Evolutionary conservation across 2,888 invertebrate species (phyloP).

Genomic region (Cheilosia impressa): DNA sequence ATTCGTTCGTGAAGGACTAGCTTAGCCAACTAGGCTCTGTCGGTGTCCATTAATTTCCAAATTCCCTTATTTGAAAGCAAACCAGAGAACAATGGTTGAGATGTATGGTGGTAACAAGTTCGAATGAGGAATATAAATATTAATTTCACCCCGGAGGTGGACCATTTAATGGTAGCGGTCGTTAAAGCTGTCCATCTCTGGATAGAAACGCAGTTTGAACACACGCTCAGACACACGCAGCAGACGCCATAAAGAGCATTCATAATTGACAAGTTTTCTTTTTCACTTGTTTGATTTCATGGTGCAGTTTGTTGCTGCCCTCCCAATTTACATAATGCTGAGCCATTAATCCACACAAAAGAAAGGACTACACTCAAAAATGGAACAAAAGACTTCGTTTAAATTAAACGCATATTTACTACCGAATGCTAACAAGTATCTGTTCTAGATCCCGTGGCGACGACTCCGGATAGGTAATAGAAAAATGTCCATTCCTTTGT

Average conservation of each 20-base stretch:
- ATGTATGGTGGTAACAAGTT: neutral
- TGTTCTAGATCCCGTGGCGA: slow-evolving; percentile 62
- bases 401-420: slow-evolving; percentile 53
- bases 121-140: neutral
- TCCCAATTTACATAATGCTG: neutral
- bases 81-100: neutral
- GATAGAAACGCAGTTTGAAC: neutral
- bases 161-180: neutral
- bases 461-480: slow-evolving; percentile 45
- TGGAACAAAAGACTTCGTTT: slow-evolving; percentile 7
- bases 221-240: no score
- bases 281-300: no score
- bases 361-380: neutral
- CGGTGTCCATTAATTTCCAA: no score
- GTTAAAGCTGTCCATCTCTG: neutral
- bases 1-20: no score
- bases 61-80: neutral
- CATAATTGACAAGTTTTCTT: neutral
- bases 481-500: slow-evolving; percentile 52
- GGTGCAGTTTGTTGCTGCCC: no score
- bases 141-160: neutral
- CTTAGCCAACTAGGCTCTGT: no score
- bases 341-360: neutral
- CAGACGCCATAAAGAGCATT: neutral
- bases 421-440: slow-evolving; percentile 72